phyloP scores from a whole-genome alignment of 2,113 vertebrate species.

The Mesocricetus auratus region DNA sequence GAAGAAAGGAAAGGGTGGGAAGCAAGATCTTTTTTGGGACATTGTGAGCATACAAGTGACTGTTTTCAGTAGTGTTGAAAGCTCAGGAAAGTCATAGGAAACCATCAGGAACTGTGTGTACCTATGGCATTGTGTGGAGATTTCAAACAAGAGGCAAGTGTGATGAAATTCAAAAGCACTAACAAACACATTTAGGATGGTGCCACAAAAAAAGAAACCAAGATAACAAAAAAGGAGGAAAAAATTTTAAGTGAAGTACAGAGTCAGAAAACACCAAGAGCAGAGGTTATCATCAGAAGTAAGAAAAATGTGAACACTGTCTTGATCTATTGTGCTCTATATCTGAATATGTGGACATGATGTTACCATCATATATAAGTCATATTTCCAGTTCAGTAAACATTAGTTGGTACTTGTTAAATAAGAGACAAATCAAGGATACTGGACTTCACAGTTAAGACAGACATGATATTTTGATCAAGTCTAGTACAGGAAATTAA shows the following conservation, averaged over 20 bases:
- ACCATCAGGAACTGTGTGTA: not conserved
- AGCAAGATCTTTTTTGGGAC: not conserved
- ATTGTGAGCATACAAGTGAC: not conserved
- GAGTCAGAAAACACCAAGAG: not conserved
- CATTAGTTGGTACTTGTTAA: not conserved
- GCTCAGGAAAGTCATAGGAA: not conserved
- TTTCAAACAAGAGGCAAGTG: not conserved
- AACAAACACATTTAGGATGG: not conserved
- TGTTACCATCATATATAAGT: not conserved
- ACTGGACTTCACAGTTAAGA: not conserved
- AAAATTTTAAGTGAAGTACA: not conserved
- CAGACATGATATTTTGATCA: not conserved
- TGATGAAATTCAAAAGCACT: not conserved
- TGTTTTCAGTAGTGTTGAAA: not conserved
- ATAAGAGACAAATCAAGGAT: not conserved
- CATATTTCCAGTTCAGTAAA: not conserved
- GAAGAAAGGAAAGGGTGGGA: fast-evolving
- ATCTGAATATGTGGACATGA: not conserved
- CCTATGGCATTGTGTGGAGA: not conserved
- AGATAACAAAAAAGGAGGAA: not conserved
- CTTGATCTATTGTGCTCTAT: not conserved
- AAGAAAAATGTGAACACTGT: not conserved
- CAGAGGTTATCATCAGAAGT: not conserved
- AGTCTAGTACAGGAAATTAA: not conserved
- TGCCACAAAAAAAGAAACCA: not conserved